A percentile compares a stretch with the other conserved stretches of the same genome.
These are phyloP conservation scores for Hystrix cristata DNA, from an alignment of 2,113 vertebrate species.

Conservation along the genomic window DNA sequence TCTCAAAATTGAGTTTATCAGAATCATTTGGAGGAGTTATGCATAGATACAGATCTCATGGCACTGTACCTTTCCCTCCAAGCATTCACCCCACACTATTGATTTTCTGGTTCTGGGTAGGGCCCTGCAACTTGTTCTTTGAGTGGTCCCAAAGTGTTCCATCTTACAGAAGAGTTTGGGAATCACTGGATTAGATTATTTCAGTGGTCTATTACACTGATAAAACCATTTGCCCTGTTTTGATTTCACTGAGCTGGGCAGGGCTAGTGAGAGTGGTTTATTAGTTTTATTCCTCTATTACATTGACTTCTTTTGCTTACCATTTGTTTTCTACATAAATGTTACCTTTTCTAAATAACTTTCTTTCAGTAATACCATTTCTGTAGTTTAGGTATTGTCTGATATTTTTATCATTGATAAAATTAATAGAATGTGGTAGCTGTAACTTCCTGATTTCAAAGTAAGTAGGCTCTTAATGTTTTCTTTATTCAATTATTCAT, in stretches of 20 bases:
- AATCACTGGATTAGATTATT: not conserved
- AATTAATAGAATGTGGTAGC: not conserved
- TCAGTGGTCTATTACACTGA: not conserved
- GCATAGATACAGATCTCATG: not conserved
- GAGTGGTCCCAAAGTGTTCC: not conserved
- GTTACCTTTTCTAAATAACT: not conserved
- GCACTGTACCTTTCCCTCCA: not conserved
- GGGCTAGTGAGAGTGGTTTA: not conserved
- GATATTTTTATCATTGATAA: not conserved
- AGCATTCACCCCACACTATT: fast-evolving
- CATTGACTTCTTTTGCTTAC: not conserved
- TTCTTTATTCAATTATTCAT: not conserved
- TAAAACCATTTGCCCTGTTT: not conserved
- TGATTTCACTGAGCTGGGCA: not conserved
- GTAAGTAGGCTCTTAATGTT: not conserved
- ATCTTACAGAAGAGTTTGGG: not conserved
- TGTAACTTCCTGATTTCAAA: not conserved
- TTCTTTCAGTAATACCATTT: not conserved
- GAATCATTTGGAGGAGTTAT: not conserved
- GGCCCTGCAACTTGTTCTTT: not conserved
- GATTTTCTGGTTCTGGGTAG: not conserved
- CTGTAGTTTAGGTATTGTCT: not conserved
- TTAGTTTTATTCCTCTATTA: not conserved
- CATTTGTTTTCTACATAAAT: not conserved
- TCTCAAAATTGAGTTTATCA: not conserved